These are phyloP conservation scores for Eupeodes luniger DNA, from an alignment of 2,888 invertebrate species.

Conservation along the genomic window DNA sequence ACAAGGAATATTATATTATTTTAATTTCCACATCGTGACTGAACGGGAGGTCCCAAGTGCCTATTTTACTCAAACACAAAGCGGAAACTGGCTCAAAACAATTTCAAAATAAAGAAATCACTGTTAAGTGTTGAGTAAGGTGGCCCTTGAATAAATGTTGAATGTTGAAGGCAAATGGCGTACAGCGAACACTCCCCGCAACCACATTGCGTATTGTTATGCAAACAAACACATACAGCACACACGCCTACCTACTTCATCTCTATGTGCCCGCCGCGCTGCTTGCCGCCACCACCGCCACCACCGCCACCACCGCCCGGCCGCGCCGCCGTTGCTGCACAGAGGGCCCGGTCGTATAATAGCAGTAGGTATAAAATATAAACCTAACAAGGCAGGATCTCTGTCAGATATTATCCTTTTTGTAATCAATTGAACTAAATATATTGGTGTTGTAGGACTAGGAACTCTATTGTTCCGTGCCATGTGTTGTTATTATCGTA, in stretches of 20 bases:
- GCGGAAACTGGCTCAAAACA: conserved; percentile 58
- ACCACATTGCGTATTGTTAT: conserved; percentile 1
- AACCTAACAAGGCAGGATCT: conserved; percentile 52
- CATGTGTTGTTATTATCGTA: conserved; percentile 52
- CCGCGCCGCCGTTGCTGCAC: too few species aligned
- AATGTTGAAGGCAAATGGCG: conserved; percentile 18
- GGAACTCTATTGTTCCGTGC: conserved; percentile 49
- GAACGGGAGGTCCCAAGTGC: conserved; percentile 43
- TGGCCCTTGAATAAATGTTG: conserved; percentile 31
- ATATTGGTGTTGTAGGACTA: conserved; percentile 36
- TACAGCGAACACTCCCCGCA: background rate
- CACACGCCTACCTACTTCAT: conserved; percentile 15
- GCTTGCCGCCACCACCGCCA: too few species aligned
- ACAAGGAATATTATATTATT: conserved; percentile 15
- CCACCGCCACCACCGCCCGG: too few species aligned
- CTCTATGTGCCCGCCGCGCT: too few species aligned
- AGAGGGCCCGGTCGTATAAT: background rate
- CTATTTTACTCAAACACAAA: conserved; percentile 50
- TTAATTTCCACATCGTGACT: conserved; percentile 17
- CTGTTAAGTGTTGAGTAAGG: conserved; percentile 27
- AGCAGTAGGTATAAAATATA: background rate
- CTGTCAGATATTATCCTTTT: conserved; percentile 70
- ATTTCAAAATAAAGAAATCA: conserved; percentile 58
- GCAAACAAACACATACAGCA: background rate
- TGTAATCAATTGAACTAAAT: conserved; percentile 63